phyloP scores from a whole-genome alignment of 2,888 invertebrate genomes.

The Trileptium ribeirensis region DNA sequence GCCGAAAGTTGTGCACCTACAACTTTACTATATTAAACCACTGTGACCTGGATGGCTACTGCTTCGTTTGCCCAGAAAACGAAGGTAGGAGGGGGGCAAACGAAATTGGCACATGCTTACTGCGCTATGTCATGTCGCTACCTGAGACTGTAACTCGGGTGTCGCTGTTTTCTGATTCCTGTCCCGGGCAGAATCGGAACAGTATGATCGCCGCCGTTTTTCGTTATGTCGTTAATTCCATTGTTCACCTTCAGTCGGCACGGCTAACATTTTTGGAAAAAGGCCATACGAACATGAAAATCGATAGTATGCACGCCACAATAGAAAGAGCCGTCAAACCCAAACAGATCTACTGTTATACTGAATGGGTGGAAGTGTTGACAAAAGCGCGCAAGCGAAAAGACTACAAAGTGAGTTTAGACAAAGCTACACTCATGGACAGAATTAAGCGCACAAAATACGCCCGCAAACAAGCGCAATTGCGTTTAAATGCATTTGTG shows the following conservation, averaged over 20 bases:
- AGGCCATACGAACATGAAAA: constrained; percentile 17
- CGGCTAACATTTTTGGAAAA: constrained; percentile 7
- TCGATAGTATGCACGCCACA: constrained; percentile 14
- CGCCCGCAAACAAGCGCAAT: no score
- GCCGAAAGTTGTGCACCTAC: constrained; percentile 11
- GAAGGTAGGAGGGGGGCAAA: background rate
- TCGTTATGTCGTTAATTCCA: background rate
- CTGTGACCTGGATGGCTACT: background rate
- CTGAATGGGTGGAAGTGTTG: no score
- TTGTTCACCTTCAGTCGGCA: background rate
- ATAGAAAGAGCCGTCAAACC: background rate
- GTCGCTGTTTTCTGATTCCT: constrained; percentile 8
- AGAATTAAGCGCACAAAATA: no score
- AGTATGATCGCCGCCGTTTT: background rate
- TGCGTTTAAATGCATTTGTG: no score
- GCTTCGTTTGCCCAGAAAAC: constrained; percentile 12
- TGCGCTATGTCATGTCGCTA: background rate
- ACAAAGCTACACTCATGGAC: no score
- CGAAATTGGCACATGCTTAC: constrained; percentile 16
- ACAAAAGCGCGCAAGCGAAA: no score
- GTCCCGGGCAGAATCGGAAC: no score
- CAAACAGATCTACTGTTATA: background rate
- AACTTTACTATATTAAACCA: constrained; percentile 1
- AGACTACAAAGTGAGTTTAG: no score
- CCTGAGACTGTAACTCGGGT: background rate